A percentile compares a stretch with the other conserved stretches of the same genome.
Conservation (phyloP, 2,113 vertebrate genomes). For the Pseudorectes ferrugineus region DNA sequence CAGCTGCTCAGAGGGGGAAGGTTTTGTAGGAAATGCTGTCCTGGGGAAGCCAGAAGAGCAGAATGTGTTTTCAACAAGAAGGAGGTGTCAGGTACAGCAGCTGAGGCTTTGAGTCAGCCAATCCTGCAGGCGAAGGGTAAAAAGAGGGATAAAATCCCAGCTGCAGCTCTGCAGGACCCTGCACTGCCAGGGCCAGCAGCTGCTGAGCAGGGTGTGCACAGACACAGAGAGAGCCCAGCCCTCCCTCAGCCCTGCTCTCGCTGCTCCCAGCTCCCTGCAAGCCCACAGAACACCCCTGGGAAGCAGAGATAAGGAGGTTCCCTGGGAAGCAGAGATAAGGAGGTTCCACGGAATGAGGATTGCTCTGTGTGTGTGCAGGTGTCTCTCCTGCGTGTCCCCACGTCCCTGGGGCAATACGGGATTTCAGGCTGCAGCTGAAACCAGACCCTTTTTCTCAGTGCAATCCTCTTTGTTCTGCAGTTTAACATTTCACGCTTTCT, state of each 20-base stretch:
- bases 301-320: not conserved
- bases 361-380: not conserved
- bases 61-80: not conserved
- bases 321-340: not conserved
- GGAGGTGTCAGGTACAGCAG: not conserved
- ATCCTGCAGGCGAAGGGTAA: not conserved
- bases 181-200: not conserved
- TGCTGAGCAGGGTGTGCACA: accelerated
- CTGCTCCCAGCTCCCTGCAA: not conserved
- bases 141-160: not conserved
- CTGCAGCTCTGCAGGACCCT: not conserved
- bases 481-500: not conserved
- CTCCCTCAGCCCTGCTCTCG: not conserved
- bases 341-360: not conserved
- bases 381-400: not conserved
- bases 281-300: not conserved
- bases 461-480: not conserved
- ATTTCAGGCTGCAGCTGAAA: not conserved
- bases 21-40: not conserved
- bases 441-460: not conserved
- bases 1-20: not conserved
- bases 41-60: not conserved
- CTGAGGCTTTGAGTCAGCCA: not conserved
- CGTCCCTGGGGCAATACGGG: not conserved
- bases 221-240: not conserved